Conservation (phyloP, 2,113 vertebrate genomes). For the Etheostoma cragini region DNA sequence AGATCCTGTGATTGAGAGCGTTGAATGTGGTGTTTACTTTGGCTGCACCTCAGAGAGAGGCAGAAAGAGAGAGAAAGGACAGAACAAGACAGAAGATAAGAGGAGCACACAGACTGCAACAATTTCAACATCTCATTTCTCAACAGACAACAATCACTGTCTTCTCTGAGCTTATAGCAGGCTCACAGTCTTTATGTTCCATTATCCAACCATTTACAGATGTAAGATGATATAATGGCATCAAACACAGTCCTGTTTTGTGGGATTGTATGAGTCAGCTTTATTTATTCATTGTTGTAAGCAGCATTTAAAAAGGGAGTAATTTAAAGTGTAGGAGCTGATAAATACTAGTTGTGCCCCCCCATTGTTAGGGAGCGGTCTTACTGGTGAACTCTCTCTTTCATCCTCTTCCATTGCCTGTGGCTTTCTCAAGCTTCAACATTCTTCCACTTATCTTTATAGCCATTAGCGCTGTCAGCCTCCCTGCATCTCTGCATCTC, state of each 20-base stretch:
- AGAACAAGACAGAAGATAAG: constrained; percentile 46
- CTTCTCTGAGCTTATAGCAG: constrained; percentile 30
- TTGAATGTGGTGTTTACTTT: constrained; percentile 76
- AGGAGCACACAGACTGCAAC: constrained; percentile 16
- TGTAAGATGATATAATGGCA: constrained; percentile 48
- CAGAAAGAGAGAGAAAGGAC: constrained; percentile 30
- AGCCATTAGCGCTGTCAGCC: constrained; percentile 84
- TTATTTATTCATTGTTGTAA: constrained; percentile 62
- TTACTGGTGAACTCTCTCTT: constrained; percentile 76
- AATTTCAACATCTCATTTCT: constrained; percentile 54
- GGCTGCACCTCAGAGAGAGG: constrained; percentile 62
- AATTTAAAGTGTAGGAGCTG: constrained; percentile 70
- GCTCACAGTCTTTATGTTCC: constrained; percentile 23
- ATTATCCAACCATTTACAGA: constrained; percentile 33
- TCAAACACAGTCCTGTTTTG: constrained; percentile 52
- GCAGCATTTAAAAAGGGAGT: constrained; percentile 60
- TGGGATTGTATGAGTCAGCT: constrained; percentile 45
- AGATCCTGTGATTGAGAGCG: constrained; percentile 80
- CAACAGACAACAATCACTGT: constrained; percentile 37
- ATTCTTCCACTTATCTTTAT: constrained; percentile 88
- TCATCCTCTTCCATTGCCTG: constrained; percentile 79
- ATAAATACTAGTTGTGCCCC: constrained; percentile 73
- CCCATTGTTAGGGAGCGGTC: constrained; percentile 73
- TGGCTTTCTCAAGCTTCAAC: constrained; percentile 81
- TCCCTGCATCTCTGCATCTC: constrained; percentile 74